Conservation (phyloP, 2,113 vertebrate genomes). For the Lasiurus cinereus region DNA sequence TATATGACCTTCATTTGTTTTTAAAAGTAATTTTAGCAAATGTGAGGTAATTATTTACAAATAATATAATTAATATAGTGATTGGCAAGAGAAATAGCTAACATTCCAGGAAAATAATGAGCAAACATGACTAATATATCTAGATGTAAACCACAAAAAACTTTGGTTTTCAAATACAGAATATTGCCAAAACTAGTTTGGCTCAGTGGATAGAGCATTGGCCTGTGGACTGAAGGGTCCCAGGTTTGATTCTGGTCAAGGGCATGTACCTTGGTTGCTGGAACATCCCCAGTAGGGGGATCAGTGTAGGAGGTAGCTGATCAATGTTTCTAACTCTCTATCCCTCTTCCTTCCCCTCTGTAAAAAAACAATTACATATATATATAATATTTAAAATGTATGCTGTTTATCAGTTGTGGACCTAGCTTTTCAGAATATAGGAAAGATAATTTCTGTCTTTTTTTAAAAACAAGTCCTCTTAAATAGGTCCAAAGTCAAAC, state of each 20-base stretch:
- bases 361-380: too few species aligned
- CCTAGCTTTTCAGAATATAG: neutral
- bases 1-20: slow-evolving; percentile 17
- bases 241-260: too few species aligned
- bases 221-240: too few species aligned
- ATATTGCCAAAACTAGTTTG: too few species aligned
- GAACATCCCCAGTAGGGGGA: too few species aligned
- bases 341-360: too few species aligned
- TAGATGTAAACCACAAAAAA: neutral
- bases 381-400: neutral
- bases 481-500: neutral
- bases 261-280: too few species aligned
- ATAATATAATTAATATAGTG: neutral
- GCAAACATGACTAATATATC: slow-evolving; percentile 23
- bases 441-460: neutral
- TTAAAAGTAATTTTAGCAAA: slow-evolving; percentile 45
- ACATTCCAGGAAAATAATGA: neutral
- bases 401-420: neutral
- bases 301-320: too few species aligned
- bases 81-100: neutral
- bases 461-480: slow-evolving; percentile 54
- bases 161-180: slow-evolving; percentile 20
- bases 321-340: too few species aligned
- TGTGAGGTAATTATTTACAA: slow-evolving; percentile 50
- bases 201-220: too few species aligned